Percentiles rank a stretch among this genome's conserved stretches.
Conservation (phyloP, 1,140 invertebrate species). For the Lordiphosa clarofinis region DNA sequence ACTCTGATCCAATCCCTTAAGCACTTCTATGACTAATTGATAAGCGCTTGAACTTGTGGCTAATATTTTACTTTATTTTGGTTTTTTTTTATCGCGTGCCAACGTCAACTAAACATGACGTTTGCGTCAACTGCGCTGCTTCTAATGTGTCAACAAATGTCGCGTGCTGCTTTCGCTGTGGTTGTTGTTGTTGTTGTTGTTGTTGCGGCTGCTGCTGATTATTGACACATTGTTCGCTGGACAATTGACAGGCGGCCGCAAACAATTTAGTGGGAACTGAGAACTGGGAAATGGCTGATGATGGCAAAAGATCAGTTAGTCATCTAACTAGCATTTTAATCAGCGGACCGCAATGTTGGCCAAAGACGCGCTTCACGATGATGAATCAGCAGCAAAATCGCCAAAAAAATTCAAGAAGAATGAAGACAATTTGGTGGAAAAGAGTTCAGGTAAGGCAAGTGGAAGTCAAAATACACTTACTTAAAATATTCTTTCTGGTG, state of each 20-base stretch:
- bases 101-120: slow-evolving; percentile 14
- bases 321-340: slow-evolving; percentile 11
- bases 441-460: no score
- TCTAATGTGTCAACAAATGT: slow-evolving; percentile 57
- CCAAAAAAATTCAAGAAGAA: background rate
- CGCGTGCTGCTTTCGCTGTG: slow-evolving; percentile 53
- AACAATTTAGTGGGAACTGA: background rate
- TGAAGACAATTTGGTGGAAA: background rate
- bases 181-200: slow-evolving; percentile 26
- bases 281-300: background rate
- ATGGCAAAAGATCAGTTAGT: slow-evolving; percentile 1
- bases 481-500: no score
- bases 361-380: slow-evolving; percentile 3
- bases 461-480: no score
- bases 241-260: slow-evolving; percentile 3
- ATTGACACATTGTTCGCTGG: slow-evolving; percentile 9
- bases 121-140: slow-evolving; percentile 5
- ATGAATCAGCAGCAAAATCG: slow-evolving; percentile 2
- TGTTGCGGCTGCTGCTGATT: background rate
- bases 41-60: slow-evolving; percentile 14
- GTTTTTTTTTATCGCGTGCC: slow-evolving; percentile 64
- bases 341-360: no score
- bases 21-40: slow-evolving; percentile 40
- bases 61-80: background rate
- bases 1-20: background rate